Percentiles rank a stretch among this genome's conserved stretches.
These are phyloP conservation scores for Harpalus rubripes DNA, from an alignment of 2,888 invertebrate genomes.

Conservation along the genomic window DNA sequence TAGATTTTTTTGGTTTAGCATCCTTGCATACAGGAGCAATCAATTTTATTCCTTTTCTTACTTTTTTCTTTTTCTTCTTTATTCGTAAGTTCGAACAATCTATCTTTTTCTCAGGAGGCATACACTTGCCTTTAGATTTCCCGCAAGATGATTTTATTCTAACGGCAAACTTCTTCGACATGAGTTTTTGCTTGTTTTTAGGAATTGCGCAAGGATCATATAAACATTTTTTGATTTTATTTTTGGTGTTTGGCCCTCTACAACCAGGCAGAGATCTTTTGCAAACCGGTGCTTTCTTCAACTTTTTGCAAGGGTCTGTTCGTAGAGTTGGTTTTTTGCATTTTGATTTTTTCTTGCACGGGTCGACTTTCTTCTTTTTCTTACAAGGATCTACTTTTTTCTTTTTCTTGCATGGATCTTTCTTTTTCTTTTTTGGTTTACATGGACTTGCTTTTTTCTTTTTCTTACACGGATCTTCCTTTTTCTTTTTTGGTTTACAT, in stretches of 20 bases:
- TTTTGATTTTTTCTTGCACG: conserved; percentile 22
- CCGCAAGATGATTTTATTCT: background rate
- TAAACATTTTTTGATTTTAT: background rate
- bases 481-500: background rate
- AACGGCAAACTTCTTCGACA: background rate
- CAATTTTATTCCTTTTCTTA: background rate
- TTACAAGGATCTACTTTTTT: conserved; percentile 26
- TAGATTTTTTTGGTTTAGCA: background rate
- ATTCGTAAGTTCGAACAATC: background rate
- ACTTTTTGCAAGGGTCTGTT: conserved; percentile 60
- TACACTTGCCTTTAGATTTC: background rate
- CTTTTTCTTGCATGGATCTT: conserved; percentile 50
- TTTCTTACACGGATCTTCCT: conserved; percentile 37
- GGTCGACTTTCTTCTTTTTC: conserved; percentile 40
- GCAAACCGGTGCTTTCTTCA: conserved; percentile 31
- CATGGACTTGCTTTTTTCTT: conserved; percentile 13
- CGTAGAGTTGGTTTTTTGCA: conserved; percentile 29
- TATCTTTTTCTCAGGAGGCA: background rate
- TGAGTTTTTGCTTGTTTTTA: conserved; percentile 3
- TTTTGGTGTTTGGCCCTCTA: background rate
- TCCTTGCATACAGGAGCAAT: background rate
- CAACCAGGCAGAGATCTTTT: background rate
- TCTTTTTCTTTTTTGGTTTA: conserved; percentile 49
- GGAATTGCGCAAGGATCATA: conserved; percentile 13
- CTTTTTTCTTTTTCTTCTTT: background rate